Conservation (phyloP, 2,113 vertebrate species). For the Lagenorhynchus albirostris region DNA sequence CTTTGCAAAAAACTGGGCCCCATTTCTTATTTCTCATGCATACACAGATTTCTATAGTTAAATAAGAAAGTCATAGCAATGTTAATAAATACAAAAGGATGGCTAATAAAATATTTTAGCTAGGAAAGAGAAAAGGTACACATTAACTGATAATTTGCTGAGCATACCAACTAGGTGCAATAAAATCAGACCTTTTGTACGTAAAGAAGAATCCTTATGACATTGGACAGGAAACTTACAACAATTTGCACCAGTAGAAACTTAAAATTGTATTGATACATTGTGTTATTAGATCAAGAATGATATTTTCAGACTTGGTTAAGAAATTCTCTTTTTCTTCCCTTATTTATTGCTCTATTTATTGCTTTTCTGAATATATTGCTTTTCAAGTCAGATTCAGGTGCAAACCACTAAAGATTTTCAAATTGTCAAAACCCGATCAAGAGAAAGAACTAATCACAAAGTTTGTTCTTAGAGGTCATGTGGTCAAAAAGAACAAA, state of each 20-base stretch:
- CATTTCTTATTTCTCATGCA: constrained; percentile 11
- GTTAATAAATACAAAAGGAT: constrained; percentile 35
- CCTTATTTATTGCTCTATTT: neutral
- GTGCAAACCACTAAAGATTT: neutral
- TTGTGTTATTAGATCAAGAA: neutral
- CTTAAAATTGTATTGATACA: neutral
- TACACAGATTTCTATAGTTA: constrained; percentile 38
- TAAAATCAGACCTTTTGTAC: constrained; percentile 6
- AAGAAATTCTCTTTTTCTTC: constrained; percentile 32
- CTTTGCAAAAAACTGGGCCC: constrained; percentile 62
- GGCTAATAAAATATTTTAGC: neutral
- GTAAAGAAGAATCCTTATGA: constrained; percentile 23
- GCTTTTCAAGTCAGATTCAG: neutral
- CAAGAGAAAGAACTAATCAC: neutral
- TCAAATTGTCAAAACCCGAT: neutral
- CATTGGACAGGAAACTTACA: neutral
- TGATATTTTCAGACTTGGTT: neutral
- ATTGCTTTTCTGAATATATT: neutral
- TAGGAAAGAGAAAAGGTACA: neutral
- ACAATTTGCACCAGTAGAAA: neutral
- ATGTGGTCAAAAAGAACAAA: neutral
- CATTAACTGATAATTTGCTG: constrained; percentile 18
- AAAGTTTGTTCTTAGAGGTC: neutral
- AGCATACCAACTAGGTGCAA: neutral
- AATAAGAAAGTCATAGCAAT: neutral